Percentiles rank a stretch among this genome's conserved stretches.
Conservation (phyloP, 2,888 invertebrate species). For the Diadegma fenestrale region DNA sequence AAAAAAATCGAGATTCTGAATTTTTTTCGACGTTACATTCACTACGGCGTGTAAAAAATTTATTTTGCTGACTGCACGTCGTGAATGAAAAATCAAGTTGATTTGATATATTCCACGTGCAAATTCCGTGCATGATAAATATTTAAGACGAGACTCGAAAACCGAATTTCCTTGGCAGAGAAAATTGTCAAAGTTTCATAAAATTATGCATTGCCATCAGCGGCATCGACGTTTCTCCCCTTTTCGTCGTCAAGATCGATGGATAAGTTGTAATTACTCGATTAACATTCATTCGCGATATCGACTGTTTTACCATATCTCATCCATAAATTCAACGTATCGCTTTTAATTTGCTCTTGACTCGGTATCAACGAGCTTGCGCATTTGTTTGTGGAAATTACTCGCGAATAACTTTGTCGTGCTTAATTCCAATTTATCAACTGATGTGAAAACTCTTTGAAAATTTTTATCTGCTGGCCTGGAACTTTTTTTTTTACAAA, state of each 20-base stretch:
- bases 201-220: conserved; percentile 67
- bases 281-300: conserved; percentile 77
- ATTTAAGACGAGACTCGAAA: conserved; percentile 33
- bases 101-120: background rate
- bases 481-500: too few species aligned
- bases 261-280: conserved; percentile 78
- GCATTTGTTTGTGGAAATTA: background rate
- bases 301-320: conserved; percentile 46
- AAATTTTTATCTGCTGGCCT: too few species aligned
- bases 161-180: conserved; percentile 2
- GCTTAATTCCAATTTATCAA: background rate
- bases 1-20: too few species aligned
- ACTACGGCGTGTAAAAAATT: background rate
- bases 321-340: conserved; percentile 76
- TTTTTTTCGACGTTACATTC: too few species aligned
- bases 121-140: conserved; percentile 37
- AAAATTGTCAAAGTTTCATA: conserved; percentile 69
- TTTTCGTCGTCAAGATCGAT: conserved; percentile 39
- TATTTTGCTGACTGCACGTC: background rate
- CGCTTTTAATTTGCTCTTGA: background rate
- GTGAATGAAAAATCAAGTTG: background rate
- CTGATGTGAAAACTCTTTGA: background rate
- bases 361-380: background rate
- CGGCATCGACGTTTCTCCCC: conserved; percentile 55
- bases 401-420: background rate